Percentiles rank a stretch among this genome's conserved stretches.
phyloP scores from a whole-genome alignment of 2,113 vertebrate genomes.

The Alaudala cheleensis region DNA sequence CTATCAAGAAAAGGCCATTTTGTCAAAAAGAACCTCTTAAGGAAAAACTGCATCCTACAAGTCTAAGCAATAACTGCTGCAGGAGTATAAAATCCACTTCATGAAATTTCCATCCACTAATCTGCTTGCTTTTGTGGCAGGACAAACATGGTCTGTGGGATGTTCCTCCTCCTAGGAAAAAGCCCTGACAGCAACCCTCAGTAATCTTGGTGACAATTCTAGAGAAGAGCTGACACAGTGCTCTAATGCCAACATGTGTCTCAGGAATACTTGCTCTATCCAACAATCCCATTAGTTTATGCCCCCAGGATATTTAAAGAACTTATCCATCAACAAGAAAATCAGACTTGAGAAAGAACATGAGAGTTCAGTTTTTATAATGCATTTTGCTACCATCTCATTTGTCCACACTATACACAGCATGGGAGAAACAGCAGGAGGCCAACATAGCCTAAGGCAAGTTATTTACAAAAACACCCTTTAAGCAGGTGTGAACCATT shows the following conservation, averaged over 20 bases:
- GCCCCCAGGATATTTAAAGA: neutral
- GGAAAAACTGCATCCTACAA: neutral
- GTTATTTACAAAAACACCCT: neutral
- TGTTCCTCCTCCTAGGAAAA: neutral
- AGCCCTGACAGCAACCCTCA: neutral
- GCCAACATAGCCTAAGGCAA: neutral
- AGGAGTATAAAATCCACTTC: neutral
- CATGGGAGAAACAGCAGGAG: neutral
- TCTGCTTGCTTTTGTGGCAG: neutral
- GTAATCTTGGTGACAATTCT: neutral
- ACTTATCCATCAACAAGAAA: neutral
- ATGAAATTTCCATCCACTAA: neutral
- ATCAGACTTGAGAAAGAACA: neutral
- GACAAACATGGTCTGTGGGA: neutral
- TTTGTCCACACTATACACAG: neutral
- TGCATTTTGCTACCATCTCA: neutral
- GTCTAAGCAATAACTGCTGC: neutral
- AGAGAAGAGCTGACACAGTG: neutral
- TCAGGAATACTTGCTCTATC: neutral
- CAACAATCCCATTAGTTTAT: neutral
- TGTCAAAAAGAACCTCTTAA: neutral
- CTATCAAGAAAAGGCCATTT: neutral
- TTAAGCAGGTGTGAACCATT: neutral
- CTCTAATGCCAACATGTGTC: neutral
- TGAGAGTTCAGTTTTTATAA: neutral